These are phyloP conservation scores for Peromyscus aztecus DNA, from an alignment of 2,797 vertebrate species.

Conservation along the genomic window DNA sequence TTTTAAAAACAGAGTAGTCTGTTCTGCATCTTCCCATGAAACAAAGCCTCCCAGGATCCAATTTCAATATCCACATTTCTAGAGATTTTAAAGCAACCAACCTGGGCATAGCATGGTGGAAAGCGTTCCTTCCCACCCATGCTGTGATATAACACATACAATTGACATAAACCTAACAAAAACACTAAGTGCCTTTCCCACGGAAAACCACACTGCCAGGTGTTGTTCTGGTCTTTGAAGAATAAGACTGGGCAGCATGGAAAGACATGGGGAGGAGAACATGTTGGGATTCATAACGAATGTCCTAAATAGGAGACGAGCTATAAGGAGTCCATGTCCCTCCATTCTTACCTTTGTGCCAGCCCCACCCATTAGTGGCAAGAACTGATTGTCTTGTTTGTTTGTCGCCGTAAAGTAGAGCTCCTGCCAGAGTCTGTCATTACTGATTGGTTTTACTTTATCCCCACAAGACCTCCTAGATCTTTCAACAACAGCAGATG, in stretches of 20 bases:
- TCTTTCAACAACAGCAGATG: neutral
- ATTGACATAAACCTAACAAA: neutral
- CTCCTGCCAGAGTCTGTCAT: neutral
- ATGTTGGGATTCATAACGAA: neutral
- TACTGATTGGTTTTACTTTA: constrained; percentile 11
- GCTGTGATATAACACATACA: neutral
- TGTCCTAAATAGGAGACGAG: neutral
- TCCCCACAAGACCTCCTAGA: neutral
- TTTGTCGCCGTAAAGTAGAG: constrained; percentile 16
- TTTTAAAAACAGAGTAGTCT: neutral
- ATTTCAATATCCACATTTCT: neutral
- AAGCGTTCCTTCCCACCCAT: neutral
- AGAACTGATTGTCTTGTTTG: constrained; percentile 13
- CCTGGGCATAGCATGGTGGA: neutral
- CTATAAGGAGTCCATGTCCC: neutral
- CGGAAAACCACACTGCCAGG: neutral
- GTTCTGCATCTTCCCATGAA: constrained; percentile 14
- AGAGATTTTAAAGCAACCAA: neutral
- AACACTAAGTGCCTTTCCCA: neutral
- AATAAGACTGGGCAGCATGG: neutral
- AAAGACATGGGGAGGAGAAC: neutral
- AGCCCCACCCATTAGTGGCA: neutral
- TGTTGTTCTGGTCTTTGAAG: constrained; percentile 24
- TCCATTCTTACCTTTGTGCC: neutral
- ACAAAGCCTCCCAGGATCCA: constrained; percentile 1